Conservation (phyloP, 2,797 vertebrate species). For the Pogonophryne albipinna region DNA sequence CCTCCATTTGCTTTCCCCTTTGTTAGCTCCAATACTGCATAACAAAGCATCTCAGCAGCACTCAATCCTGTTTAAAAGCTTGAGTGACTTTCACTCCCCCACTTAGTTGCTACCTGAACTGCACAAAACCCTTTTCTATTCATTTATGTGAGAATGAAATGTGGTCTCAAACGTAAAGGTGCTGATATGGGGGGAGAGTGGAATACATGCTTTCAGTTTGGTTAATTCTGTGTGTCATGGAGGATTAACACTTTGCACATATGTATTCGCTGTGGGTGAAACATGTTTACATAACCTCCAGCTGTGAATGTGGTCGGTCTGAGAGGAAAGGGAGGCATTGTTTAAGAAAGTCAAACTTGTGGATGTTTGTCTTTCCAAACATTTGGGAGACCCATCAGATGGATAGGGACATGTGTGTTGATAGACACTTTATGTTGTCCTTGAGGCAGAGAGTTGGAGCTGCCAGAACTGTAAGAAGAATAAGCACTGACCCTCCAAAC, state of each 20-base stretch:
- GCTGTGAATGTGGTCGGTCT: background rate
- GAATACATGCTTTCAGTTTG: background rate
- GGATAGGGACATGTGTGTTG: background rate
- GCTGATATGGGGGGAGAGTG: no score
- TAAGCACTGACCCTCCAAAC: constrained; percentile 39
- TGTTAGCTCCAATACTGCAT: constrained; percentile 5
- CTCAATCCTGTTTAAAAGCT: constrained; percentile 22
- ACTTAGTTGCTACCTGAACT: constrained; percentile 4
- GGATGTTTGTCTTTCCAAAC: background rate
- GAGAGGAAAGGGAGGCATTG: background rate
- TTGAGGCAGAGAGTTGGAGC: constrained; percentile 37
- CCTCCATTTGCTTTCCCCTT: background rate
- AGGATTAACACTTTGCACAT: background rate
- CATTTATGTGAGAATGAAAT: background rate
- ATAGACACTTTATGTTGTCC: constrained; percentile 26
- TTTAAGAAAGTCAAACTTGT: background rate
- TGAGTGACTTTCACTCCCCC: constrained; percentile 5
- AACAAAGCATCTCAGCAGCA: constrained; percentile 9
- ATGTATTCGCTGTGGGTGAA: constrained; percentile 1
- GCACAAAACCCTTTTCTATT: constrained; percentile 9
- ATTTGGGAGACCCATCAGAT: background rate
- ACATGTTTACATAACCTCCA: constrained; percentile 1
- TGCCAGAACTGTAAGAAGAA: constrained; percentile 33
- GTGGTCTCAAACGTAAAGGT: background rate
- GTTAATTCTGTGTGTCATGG: background rate